Base-by-base conservation (phyloP, 1,140 invertebrate species). In the Macrotrachela quadricornifera region DNA sequence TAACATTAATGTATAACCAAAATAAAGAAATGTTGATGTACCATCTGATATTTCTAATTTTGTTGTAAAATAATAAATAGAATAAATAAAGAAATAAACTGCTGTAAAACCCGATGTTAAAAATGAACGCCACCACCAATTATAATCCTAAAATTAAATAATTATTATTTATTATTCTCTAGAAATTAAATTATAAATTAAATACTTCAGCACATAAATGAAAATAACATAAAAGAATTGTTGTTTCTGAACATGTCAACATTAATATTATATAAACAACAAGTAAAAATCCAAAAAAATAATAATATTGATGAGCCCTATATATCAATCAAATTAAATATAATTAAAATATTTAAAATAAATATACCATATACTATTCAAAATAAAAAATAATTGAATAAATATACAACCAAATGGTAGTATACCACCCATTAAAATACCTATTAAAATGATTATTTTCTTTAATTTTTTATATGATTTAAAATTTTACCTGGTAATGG, bases 251-350 rank as follows among this genome's bases (percentile, higher is more conserved):
- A 71, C 91, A 97, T 0, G 92, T 97, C 61, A 97, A 90, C 36
- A 96, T 79, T 21, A 97, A 75, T 63, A 97, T 97, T 53, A 92
- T 74, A 70, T 95, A 97, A 45, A 97, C 92, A 53, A 97, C 74
- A 65, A 96, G 92, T 37, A 97, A 74, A 71, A 97, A 96, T 58
- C 92, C 92, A 71, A 97, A 97, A 91, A 97, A 96, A 75, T 96
- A 97, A 68, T 96, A 96, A 71, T 90, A 91, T 73, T 91, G 83
- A 63, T 82, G 85, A 40, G 86, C 88, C 77, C 77, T 78, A 62
- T 46, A 73, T 68, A 51, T 58, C 53, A 49, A 50, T 46, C 45
- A 39, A 47, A 13, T 15, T 49, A 39, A 47, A 13, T 15, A 50
- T 42, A 16, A 36, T 18, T 40, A 42, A 37, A 30, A 44, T 30